These are phyloP conservation scores for Dunckerocampus dactyliophorus DNA, from an alignment of 2,113 vertebrate genomes.

Conservation along the genomic window DNA sequence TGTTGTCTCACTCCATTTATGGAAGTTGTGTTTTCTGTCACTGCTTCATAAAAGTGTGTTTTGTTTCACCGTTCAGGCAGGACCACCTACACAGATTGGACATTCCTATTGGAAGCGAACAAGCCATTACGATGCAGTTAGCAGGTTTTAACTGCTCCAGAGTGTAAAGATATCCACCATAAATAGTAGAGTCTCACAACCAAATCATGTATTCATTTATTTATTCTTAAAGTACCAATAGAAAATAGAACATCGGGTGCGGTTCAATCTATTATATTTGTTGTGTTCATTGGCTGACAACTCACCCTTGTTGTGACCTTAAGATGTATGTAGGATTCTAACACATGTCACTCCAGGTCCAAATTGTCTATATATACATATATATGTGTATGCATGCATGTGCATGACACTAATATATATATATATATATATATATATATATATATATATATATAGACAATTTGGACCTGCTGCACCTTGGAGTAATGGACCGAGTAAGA, in stretches of 20 bases:
- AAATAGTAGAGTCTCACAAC: conserved; percentile 26
- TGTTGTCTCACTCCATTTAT: conserved; percentile 9
- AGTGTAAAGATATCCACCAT: conserved; percentile 15
- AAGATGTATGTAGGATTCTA: conserved; percentile 44
- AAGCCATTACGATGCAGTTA: conserved; percentile 44
- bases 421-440: too few species aligned
- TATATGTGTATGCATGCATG: too few species aligned
- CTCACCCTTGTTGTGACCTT: conserved; percentile 56
- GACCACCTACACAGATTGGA: conserved; percentile 20
- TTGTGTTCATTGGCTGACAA: conserved; percentile 46
- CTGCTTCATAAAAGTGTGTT: conserved; percentile 65
- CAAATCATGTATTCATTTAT: conserved; percentile 35
- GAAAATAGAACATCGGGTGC: conserved; percentile 23
- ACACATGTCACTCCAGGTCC: conserved; percentile 53
- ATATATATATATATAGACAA: conserved; percentile 62
- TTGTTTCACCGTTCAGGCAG: conserved; percentile 26
- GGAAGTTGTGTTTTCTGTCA: conserved; percentile 15
- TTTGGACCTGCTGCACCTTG: conserved; percentile 64
- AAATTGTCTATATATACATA: conserved; percentile 40
- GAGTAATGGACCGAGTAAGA: conserved; percentile 51
- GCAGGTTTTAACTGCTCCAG: conserved; percentile 58
- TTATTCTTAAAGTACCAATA: conserved; percentile 30
- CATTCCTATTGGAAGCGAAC: conserved; percentile 40
- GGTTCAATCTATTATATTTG: conserved; percentile 13
- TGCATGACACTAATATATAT: too few species aligned